These are phyloP conservation scores for Mycteria americana DNA, from an alignment of 2,797 vertebrate species.

Conservation along the genomic window DNA sequence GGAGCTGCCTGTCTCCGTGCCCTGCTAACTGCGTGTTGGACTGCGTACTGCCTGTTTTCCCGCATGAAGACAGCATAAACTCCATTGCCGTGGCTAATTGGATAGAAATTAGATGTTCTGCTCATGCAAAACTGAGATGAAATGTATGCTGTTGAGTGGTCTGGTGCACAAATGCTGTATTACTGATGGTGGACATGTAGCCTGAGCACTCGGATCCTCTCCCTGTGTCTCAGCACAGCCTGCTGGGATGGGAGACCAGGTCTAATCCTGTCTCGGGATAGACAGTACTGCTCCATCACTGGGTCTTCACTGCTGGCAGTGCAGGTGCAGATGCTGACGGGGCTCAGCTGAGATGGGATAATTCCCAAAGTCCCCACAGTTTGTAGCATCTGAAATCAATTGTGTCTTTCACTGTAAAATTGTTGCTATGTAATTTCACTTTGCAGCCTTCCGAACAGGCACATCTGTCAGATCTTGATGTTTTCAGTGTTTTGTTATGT, in stretches of 20 bases:
- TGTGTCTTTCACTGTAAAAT: neutral
- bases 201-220: neutral
- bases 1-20: neutral
- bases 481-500: neutral
- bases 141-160: neutral
- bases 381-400: neutral
- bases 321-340: neutral
- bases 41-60: neutral
- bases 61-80: neutral
- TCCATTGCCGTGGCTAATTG: neutral
- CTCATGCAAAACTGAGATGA: neutral
- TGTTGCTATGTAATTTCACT: neutral
- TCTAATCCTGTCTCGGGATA: neutral
- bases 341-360: neutral
- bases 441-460: neutral
- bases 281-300: neutral
- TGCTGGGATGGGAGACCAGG: neutral
- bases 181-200: neutral
- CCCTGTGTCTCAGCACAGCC: neutral
- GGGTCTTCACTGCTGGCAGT: neutral
- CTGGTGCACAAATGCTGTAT: neutral
- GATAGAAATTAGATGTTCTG: neutral
- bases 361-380: neutral
- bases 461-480: neutral
- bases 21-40: fast-evolving